Percentiles rank a stretch among this genome's conserved stretches.
phyloP scores from a whole-genome alignment of 1,140 invertebrate genomes.

The Sarcophaga bullata region DNA sequence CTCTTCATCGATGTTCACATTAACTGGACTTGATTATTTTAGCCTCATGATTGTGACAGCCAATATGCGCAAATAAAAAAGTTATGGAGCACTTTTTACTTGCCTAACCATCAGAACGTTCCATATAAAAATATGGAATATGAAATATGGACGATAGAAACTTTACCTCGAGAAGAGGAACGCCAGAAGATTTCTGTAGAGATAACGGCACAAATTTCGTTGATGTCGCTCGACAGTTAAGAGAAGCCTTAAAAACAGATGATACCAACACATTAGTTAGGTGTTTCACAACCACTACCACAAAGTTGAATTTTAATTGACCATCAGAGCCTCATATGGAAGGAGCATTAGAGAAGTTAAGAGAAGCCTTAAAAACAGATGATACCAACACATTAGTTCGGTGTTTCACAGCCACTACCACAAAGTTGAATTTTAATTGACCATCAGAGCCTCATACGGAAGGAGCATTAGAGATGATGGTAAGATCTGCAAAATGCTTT shows the following conservation, averaged over 20 bases:
- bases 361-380: neutral
- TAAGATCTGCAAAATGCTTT: slow-evolving; percentile 37
- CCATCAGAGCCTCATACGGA: neutral
- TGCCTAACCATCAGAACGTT: slow-evolving; percentile 24
- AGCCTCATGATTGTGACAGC: neutral
- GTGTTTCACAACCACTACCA: neutral
- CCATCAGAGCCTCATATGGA: neutral
- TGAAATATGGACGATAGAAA: neutral
- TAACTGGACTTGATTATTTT: slow-evolving; percentile 12
- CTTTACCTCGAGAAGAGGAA: neutral
- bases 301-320: slow-evolving; percentile 16
- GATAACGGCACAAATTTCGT: slow-evolving; percentile 38
- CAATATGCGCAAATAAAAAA: neutral
- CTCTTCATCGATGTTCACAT: neutral
- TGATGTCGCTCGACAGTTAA: no score
- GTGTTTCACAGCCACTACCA: neutral
- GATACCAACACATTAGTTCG: slow-evolving; percentile 3
- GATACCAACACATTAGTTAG: neutral
- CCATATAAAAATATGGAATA: no score
- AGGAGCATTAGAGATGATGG: slow-evolving; percentile 51
- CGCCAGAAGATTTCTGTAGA: slow-evolving; percentile 29
- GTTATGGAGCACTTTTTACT: neutral
- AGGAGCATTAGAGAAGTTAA: slow-evolving; percentile 45
- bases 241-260: neutral
- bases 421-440: slow-evolving; percentile 16